phyloP scores from a whole-genome alignment of 2,113 vertebrate species.

The Setophaga coronata region DNA sequence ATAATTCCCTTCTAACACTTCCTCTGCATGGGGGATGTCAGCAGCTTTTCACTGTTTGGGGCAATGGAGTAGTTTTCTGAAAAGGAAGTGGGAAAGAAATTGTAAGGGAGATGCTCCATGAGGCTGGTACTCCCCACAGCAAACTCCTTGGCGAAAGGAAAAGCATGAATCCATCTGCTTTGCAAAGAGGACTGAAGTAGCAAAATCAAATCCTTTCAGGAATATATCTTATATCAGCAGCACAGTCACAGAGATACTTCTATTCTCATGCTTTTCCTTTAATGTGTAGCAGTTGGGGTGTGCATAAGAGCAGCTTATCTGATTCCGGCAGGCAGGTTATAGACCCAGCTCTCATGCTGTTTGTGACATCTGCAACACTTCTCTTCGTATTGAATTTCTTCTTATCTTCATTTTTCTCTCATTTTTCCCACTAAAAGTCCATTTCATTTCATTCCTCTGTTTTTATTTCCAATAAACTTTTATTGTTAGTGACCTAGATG shows the following conservation, averaged over 20 bases:
- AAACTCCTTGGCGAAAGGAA: background rate
- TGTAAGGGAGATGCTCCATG: background rate
- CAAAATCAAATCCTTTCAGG: background rate
- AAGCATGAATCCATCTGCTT: background rate
- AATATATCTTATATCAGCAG: background rate
- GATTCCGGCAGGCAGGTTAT: constrained; percentile 6
- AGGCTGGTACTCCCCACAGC: background rate
- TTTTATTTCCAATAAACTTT: background rate
- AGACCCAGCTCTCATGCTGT: background rate
- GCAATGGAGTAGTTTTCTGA: background rate
- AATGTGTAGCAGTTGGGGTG: background rate
- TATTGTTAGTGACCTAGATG: background rate
- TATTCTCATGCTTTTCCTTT: background rate
- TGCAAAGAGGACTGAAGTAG: background rate
- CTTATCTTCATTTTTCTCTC: background rate
- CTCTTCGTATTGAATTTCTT: background rate
- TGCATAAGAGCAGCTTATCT: background rate
- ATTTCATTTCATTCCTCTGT: background rate
- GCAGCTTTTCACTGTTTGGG: background rate
- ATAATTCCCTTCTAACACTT: background rate
- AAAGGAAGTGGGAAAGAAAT: background rate
- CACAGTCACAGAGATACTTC: background rate
- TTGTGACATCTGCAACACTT: background rate
- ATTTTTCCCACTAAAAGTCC: rapidly evolving
- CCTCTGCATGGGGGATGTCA: background rate